Base-by-base conservation (phyloP, 1,140 invertebrate genomes). In the Rhopalosiphum maidis region DNA sequence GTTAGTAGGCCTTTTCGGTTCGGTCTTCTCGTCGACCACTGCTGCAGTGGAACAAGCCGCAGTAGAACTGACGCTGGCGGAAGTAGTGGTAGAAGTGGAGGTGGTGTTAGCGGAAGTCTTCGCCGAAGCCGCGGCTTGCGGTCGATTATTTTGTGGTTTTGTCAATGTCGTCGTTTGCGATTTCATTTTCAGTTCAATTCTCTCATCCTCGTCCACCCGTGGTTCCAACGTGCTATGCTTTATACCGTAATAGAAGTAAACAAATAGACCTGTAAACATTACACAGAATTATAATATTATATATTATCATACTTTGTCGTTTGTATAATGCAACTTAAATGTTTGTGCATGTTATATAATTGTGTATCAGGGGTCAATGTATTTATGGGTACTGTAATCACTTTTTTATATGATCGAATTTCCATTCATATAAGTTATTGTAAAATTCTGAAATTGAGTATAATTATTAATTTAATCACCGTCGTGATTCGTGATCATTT, bases 241-340 rank as follows among this genome's bases (percentile, higher is more conserved):
- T 90, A 99, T 98, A 22, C 98, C 98, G 95, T 99, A 99, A 94
- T 98, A 97, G 95, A 99, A 98, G 95, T 99, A 99, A 96, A 99
- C 97, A 25, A 97, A 95, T 94, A 99, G 96, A 60, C 98, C 97
- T 97, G 95, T 4, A 95, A 95, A 94, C 93, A 91, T 22, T 22
- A 89, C 30, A 83, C 21, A 2, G 0, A 6, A 35, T 21, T 35
- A 6, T 37, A 37, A 22, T 22, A 37, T 37, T 23, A 37, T 37
- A 77, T 77, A 35, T 77, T 35, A 60, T 60, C 25, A 60, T 60
- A 60, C 1, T 11, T 8, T 25, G 25, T 41, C 41, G 41, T 41
- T 41, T 41, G 0, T 41, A 30, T 60, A 60, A 30, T 11, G 2
- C 25, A 60, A 21, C 11, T 60, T 5, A 30, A 11, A 60, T 11